These are phyloP conservation scores for Tetragonula carbonaria DNA, from an alignment of 2,888 invertebrate genomes.

Conservation along the genomic window DNA sequence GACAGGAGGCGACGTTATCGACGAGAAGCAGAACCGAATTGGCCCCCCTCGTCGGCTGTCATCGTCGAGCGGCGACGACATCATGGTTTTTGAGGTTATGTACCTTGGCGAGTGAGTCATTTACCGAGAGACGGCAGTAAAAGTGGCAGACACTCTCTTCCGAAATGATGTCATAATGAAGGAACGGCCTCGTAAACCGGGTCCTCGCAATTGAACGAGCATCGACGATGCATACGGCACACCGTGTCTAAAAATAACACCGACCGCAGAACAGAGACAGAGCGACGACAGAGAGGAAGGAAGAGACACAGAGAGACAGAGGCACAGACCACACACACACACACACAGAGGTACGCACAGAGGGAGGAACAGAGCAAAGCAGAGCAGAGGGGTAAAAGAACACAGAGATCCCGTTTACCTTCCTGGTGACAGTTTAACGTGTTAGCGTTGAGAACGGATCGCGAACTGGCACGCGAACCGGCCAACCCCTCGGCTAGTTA, in stretches of 20 bases:
- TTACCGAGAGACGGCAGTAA: conserved; percentile 11
- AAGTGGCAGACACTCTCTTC: neutral
- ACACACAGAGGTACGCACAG: too few species aligned
- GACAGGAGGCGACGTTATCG: too few species aligned
- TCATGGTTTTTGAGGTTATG: conserved; percentile 50
- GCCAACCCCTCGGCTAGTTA: conserved; percentile 32
- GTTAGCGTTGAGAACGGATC: conserved; percentile 30
- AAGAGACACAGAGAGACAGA: neutral
- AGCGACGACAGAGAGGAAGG: conserved; percentile 8
- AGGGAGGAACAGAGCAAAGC: too few species aligned
- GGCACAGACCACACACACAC: too few species aligned
- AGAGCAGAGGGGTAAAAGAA: too few species aligned
- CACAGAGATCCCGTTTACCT: conserved; percentile 54
- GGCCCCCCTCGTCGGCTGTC: neutral
- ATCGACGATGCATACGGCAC: conserved; percentile 17
- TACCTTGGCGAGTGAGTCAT: conserved; percentile 23
- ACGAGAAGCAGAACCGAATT: neutral
- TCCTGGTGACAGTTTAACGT: conserved; percentile 46
- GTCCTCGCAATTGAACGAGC: conserved; percentile 19
- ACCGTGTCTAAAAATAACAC: conserved; percentile 57
- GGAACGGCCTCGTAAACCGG: conserved; percentile 27
- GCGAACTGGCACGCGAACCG: conserved; percentile 50
- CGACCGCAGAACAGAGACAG: conserved; percentile 31
- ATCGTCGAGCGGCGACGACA: conserved; percentile 48
- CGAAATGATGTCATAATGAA: conserved; percentile 46